Evolutionary conservation across 2,113 vertebrate genomes (phyloP).

Genomic region (Dasyprocta punctata): DNA sequence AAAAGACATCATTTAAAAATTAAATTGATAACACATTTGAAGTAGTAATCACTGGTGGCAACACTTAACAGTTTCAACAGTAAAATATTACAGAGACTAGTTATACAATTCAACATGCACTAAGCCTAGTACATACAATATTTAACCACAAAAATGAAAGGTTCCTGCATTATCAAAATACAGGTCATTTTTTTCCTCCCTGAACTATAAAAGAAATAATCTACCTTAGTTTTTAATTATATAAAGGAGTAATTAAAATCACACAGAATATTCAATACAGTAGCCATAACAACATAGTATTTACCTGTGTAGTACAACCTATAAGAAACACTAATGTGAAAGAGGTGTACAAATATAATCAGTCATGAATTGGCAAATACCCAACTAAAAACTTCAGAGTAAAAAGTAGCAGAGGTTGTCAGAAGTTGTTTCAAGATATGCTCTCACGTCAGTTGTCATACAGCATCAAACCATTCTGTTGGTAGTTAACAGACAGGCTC

Average conservation of each 20-base stretch:
- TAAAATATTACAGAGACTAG: background rate
- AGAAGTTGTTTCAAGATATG: background rate
- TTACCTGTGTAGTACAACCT: background rate
- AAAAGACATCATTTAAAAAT: background rate
- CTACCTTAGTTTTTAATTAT: slow-evolving; percentile 19
- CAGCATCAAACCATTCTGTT: slow-evolving; percentile 3
- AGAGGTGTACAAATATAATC: background rate
- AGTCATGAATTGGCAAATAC: background rate
- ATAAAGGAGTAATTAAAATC: slow-evolving; percentile 34
- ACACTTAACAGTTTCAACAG: background rate
- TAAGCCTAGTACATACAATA: background rate
- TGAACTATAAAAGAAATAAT: slow-evolving; percentile 49
- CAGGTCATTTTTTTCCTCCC: background rate
- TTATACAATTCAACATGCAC: background rate
- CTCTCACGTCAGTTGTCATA: background rate
- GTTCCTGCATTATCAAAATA: slow-evolving; percentile 7
- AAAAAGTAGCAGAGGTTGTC: background rate
- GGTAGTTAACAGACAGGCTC: background rate
- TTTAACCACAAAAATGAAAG: slow-evolving; percentile 33
- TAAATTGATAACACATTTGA: background rate
- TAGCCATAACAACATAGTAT: background rate
- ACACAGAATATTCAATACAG: background rate
- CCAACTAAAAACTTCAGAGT: background rate
- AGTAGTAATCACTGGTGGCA: background rate
- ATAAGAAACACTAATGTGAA: slow-evolving; percentile 14